Percentiles rank a stretch among this genome's conserved stretches.
Conservation (phyloP, 2,113 vertebrate genomes). For the Haplotaxodon microlepis region DNA sequence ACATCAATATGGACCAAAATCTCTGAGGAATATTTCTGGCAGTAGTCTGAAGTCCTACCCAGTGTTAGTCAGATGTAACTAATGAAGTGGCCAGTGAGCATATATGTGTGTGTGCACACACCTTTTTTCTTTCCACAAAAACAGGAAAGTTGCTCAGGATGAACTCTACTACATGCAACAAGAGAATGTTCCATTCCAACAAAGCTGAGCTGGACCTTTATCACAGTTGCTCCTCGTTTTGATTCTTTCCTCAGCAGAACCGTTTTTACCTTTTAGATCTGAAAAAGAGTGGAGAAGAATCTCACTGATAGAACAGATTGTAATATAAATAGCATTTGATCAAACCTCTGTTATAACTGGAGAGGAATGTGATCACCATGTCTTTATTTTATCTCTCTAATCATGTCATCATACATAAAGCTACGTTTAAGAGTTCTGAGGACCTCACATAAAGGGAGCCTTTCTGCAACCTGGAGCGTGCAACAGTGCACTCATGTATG, state of each 20-base stretch:
- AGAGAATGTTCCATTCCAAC: not conserved
- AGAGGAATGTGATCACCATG: not conserved
- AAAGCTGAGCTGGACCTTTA: not conserved
- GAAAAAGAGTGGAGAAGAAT: not conserved
- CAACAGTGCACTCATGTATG: not conserved
- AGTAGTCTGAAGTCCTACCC: not conserved
- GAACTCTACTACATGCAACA: not conserved
- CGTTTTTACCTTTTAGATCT: not conserved
- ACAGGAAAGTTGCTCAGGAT: constrained; percentile 29
- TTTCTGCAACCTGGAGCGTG: not conserved
- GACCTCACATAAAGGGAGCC: not conserved
- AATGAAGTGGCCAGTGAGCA: not conserved
- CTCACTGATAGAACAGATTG: not conserved
- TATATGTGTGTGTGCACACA: not conserved
- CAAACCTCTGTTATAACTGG: not conserved
- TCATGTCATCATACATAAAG: not conserved
- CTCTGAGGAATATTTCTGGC: not conserved
- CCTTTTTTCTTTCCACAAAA: constrained; percentile 43
- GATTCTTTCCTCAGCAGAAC: not conserved
- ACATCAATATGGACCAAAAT: not conserved
- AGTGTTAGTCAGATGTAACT: not conserved
- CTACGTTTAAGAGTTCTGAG: not conserved
- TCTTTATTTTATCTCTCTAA: not conserved
- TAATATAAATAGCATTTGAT: not conserved
- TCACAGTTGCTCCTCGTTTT: not conserved